Conservation (phyloP, 1,140 invertebrate species). For the Papilio xuthus region DNA sequence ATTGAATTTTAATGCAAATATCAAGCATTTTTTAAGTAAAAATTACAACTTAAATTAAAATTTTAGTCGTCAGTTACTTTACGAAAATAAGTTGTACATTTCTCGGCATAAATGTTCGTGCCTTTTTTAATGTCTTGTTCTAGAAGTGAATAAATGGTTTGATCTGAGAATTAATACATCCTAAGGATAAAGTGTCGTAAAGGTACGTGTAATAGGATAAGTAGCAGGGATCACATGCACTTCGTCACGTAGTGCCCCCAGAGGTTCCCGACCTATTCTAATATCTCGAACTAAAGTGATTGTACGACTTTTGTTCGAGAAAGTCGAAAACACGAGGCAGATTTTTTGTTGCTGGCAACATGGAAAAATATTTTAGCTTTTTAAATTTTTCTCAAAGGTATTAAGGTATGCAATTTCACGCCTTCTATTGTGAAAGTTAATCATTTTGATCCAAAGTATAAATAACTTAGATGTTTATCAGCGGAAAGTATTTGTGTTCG, state of each 20-base stretch:
- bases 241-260: neutral
- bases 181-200: conserved; percentile 1
- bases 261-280: neutral
- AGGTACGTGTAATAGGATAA: conserved; percentile 22
- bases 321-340: neutral
- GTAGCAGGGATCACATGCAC: neutral
- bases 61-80: too few relatives aligned
- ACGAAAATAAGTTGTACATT: too few relatives aligned
- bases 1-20: neutral
- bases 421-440: neutral
- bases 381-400: neutral
- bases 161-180: neutral
- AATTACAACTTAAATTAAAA: too few relatives aligned
- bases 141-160: neutral
- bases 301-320: conserved; percentile 24
- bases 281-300: conserved; percentile 23
- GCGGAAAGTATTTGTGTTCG: neutral
- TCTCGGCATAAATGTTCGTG: too few relatives aligned
- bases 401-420: neutral
- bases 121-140: neutral
- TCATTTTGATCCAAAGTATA: neutral
- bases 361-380: conserved; percentile 20
- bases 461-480: neutral
- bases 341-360: neutral
- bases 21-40: too few relatives aligned